These are phyloP conservation scores for Gambusia affinis DNA, from an alignment of 2,113 vertebrate species.

Conservation along the genomic window DNA sequence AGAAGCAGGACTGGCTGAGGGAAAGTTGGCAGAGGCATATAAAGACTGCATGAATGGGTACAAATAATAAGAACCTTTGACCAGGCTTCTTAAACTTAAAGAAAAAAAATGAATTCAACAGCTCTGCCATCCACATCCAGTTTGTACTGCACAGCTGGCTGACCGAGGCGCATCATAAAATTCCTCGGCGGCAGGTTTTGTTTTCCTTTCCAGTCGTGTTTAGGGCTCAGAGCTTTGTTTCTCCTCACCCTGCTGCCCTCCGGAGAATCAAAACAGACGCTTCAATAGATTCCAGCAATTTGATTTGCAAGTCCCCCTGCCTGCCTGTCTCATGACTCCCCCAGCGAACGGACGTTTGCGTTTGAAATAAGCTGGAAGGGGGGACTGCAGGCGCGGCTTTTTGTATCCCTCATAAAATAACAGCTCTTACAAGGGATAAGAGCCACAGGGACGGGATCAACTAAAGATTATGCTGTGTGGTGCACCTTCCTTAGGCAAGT, in stretches of 20 bases:
- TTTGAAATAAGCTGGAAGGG: constrained; percentile 53
- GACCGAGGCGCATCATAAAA: constrained; percentile 33
- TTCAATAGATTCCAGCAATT: constrained; percentile 67
- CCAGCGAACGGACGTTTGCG: constrained; percentile 21
- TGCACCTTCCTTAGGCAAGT: constrained; percentile 38
- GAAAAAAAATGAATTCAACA: constrained; percentile 13
- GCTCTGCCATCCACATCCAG: constrained; percentile 14
- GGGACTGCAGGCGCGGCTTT: constrained; percentile 26
- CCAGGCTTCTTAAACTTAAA: constrained; percentile 28
- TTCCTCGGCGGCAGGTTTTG: constrained; percentile 51
- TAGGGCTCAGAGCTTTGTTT: constrained; percentile 38
- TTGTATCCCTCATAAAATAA: constrained; percentile 51
- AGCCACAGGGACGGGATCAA: constrained; percentile 42
- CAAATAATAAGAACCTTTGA: constrained; percentile 53
- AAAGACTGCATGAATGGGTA: constrained; percentile 21
- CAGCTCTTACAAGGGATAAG: constrained; percentile 49
- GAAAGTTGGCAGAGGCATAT: neutral
- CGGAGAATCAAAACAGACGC: constrained; percentile 70
- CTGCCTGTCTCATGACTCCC: constrained; percentile 39
- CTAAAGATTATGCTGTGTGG: constrained; percentile 41
- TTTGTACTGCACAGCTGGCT: constrained; percentile 43
- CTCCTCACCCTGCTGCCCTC: constrained; percentile 47
- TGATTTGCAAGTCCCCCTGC: constrained; percentile 61
- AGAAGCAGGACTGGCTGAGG: constrained; percentile 1
- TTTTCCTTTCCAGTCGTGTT: constrained; percentile 58